Evolutionary conservation across 2,888 invertebrate genomes (phyloP).

Genomic region (Diaphora mendica): DNA sequence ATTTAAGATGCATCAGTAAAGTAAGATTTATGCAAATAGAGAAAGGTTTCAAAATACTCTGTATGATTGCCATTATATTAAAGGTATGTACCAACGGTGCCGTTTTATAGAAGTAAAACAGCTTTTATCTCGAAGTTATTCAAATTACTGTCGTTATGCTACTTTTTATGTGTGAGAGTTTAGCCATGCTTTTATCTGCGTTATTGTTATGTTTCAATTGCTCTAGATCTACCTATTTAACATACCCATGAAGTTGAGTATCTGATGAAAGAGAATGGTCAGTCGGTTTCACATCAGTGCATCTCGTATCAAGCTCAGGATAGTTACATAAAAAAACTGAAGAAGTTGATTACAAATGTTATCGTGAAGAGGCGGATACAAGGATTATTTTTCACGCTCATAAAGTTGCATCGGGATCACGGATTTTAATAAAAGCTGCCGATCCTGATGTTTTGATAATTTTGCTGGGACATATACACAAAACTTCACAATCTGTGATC

Average conservation of each 20-base stretch:
- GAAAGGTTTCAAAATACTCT: background rate
- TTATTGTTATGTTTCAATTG: background rate
- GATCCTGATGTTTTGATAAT: too few species aligned
- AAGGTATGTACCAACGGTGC: background rate
- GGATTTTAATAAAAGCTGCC: too few species aligned
- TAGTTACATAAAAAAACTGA: too few species aligned
- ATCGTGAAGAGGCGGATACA: too few species aligned
- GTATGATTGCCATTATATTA: background rate
- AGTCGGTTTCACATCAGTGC: too few species aligned
- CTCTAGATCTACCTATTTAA: constrained; percentile 18
- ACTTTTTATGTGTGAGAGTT: constrained; percentile 50
- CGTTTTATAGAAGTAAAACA: background rate
- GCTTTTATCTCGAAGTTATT: constrained; percentile 10
- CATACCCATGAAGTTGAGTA: constrained; percentile 19
- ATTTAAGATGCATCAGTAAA: background rate
- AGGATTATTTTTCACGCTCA: too few species aligned
- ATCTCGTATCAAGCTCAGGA: too few species aligned
- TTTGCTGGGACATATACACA: too few species aligned
- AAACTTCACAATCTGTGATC: too few species aligned
- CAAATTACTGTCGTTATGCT: constrained; percentile 47
- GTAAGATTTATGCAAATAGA: background rate
- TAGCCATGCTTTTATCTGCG: background rate
- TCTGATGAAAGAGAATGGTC: background rate
- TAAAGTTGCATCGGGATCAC: too few species aligned
- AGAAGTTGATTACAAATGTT: too few species aligned